Base-by-base conservation (phyloP, 1,140 invertebrate genomes). In the Papilio xuthus region DNA sequence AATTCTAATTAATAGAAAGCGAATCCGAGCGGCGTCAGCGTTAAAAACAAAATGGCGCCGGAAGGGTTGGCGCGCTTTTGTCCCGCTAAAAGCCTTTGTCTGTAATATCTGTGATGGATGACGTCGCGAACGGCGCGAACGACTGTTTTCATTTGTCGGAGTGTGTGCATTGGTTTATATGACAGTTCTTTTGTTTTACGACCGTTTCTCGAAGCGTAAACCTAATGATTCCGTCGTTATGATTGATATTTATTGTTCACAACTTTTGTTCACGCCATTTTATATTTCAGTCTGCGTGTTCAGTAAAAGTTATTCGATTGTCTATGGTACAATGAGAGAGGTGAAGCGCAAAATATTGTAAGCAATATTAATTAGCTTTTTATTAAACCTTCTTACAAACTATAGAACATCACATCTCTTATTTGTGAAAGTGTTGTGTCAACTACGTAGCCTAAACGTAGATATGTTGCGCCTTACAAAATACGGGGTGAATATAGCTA, bases 11-110 rank as follows among this genome's bases (percentile, higher is more conserved):
- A 76, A 76, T 76, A 76, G 74, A 41, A 63, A 60, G 74, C 74
- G 74, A 76, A 60, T 63, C 74, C 74, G 44, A 47, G 72, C 47
- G 44, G 44, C 47, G 53, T 41, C 50, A 63, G 53, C 74, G 53
- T 60, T 76, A 76, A 76, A 63, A 76, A 76, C 74, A 76, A 76
- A 76, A 76, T 76, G 56, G 53, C 50, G 74, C 28, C 74, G 74
- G 74, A 76, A 76, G 74, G 74, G 74, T 76, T 76, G 53, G 56
- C 74, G 53, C 74, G 32, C 77, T 77, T 81, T 85, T 83, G 83
- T 84, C 77, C 78, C 78, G 83, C 85, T 85, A 85, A 86, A 86
- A 85, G 85, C 80, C 82, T 88, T 86, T 84, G 83, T 82, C 82
- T 78, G 78, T 79, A 78, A 78, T 72, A 50, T 71, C 78, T 63